Percentiles rank a stretch among this genome's conserved stretches.
phyloP scores from a whole-genome alignment of 1,140 invertebrate genomes.

The Ostrea edulis region DNA sequence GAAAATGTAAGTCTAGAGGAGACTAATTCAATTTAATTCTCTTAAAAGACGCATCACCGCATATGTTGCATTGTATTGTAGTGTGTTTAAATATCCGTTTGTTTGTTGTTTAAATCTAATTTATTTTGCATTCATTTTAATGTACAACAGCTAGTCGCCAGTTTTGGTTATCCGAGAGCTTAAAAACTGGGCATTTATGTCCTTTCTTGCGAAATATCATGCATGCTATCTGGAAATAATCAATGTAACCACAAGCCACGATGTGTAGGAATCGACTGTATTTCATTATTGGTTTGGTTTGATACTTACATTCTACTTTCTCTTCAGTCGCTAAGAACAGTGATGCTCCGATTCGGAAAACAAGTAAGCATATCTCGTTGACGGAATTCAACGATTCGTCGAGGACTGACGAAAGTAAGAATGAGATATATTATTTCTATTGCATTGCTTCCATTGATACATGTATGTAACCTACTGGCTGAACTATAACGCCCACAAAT shows the following conservation, averaged over 20 bases:
- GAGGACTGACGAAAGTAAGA: not conserved
- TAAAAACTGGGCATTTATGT: not conserved
- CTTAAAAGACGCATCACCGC: not conserved
- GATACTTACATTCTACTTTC: not conserved
- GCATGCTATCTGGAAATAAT: too few species aligned
- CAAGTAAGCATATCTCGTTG: not conserved
- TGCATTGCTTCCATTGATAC: too few species aligned
- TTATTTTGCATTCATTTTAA: too few species aligned
- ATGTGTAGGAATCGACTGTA: too few species aligned
- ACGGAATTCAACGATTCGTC: not conserved
- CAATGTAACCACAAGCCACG: too few species aligned
- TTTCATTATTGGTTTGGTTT: too few species aligned
- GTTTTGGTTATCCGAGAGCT: too few species aligned
- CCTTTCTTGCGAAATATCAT: too few species aligned
- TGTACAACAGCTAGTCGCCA: too few species aligned
- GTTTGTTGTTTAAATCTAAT: too few species aligned
- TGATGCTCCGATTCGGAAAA: slow-evolving; percentile 13
- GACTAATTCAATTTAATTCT: not conserved
- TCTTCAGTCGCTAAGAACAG: not conserved
- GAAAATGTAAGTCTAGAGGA: not conserved
- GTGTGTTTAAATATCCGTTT: not conserved
- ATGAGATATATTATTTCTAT: not conserved
- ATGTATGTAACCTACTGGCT: not conserved
- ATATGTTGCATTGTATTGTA: not conserved
- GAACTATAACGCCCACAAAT: not conserved